Conservation (phyloP, 2,113 vertebrate species). For the Halcyon malimbica region DNA sequence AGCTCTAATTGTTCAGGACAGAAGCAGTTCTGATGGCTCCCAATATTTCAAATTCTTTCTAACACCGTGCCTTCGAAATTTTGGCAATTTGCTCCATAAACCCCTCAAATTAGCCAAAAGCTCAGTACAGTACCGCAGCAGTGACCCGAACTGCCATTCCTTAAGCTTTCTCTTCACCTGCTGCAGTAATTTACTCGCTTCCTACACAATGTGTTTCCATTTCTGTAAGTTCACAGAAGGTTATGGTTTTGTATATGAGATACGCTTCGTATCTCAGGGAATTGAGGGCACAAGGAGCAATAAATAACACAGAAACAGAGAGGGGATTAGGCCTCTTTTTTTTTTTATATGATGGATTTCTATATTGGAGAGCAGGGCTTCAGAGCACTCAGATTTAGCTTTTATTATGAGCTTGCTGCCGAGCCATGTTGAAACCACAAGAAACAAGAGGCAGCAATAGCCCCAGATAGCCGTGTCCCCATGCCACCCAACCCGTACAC, state of each 20-base stretch:
- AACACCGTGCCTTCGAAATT: neutral
- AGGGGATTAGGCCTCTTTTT: neutral
- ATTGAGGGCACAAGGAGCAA: neutral
- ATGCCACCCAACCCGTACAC: neutral
- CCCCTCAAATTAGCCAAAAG: neutral
- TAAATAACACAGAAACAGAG: neutral
- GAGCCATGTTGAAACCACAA: neutral
- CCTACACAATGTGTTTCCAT: neutral
- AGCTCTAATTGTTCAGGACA: neutral
- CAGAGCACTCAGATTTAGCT: accelerated
- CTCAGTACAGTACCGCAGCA: accelerated
- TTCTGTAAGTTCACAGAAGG: neutral
- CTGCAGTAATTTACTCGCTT: neutral
- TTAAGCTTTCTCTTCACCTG: neutral
- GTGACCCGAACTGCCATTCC: neutral
- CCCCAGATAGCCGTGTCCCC: neutral
- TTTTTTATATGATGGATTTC: neutral
- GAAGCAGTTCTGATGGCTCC: neutral
- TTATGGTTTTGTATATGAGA: neutral
- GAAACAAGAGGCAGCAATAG: neutral
- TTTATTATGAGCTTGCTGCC: neutral
- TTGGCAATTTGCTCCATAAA: neutral
- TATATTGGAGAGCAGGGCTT: neutral
- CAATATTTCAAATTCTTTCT: neutral
- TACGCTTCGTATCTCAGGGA: neutral